These are phyloP conservation scores for Pseudomugil gertrudae DNA, from an alignment of 2,797 vertebrate species.

Conservation along the genomic window DNA sequence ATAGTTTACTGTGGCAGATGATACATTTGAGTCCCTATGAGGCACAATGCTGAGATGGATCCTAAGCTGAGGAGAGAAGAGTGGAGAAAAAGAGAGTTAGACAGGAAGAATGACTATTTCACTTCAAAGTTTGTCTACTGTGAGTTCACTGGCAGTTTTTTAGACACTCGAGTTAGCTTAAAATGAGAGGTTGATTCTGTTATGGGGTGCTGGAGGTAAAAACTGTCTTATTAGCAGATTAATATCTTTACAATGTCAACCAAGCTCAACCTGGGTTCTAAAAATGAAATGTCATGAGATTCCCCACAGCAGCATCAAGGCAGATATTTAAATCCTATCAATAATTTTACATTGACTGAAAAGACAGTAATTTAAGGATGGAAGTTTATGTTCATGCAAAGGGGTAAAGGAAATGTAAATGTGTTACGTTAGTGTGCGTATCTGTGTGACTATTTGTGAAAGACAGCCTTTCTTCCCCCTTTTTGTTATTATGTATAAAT, in stretches of 20 bases:
- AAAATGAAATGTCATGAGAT: slow-evolving; percentile 63
- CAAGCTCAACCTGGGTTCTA: slow-evolving; percentile 49
- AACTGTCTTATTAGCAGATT: slow-evolving; percentile 73
- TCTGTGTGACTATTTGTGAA: too few species aligned
- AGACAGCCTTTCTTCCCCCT: too few species aligned
- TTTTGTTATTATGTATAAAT: too few species aligned
- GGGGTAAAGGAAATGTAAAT: too few species aligned
- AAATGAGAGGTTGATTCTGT: slow-evolving; percentile 67
- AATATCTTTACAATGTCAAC: slow-evolving; percentile 70
- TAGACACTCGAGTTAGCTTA: slow-evolving; percentile 50
- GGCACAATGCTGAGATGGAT: slow-evolving; percentile 30
- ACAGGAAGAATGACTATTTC: slow-evolving; percentile 36
- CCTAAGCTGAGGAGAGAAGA: slow-evolving; percentile 34
- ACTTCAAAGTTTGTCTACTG: slow-evolving; percentile 51
- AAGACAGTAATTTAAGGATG: too few species aligned
- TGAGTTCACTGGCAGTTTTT: slow-evolving; percentile 35
- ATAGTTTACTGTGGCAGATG: slow-evolving; percentile 57
- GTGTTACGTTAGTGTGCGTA: too few species aligned
- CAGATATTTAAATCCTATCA: too few species aligned
- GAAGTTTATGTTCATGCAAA: too few species aligned
- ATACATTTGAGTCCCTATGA: slow-evolving; percentile 56
- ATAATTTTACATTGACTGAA: too few species aligned
- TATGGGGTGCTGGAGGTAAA: slow-evolving; percentile 54
- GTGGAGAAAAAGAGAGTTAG: slow-evolving; percentile 18
- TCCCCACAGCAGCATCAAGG: too few species aligned